A percentile compares a stretch with the other conserved stretches of the same genome.
Conservation (phyloP, 2,113 vertebrate genomes). For the Procavia capensis region DNA sequence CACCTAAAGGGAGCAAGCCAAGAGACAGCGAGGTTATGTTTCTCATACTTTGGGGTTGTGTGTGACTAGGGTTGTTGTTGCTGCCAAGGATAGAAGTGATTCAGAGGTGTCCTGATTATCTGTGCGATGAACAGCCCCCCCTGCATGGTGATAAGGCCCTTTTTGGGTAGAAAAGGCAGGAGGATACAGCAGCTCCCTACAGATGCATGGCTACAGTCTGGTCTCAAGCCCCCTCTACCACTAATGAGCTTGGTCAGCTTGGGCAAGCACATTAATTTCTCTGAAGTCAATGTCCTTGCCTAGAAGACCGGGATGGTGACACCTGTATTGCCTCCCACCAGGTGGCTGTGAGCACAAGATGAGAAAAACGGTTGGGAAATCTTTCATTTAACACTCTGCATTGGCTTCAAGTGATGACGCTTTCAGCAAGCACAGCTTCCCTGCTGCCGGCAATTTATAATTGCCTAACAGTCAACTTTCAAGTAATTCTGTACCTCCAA, state of each 20-base stretch:
- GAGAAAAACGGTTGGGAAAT: not conserved
- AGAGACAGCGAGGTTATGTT: slow-evolving; percentile 48
- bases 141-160: not conserved
- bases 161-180: not conserved
- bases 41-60: slow-evolving; percentile 4
- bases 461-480: not conserved
- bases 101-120: slow-evolving; percentile 26
- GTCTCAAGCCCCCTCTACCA: not conserved
- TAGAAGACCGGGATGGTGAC: not conserved
- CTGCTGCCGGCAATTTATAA: not conserved
- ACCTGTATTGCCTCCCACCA: not conserved
- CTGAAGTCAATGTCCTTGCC: not conserved
- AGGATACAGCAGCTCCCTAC: not conserved
- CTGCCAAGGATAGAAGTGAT: slow-evolving; percentile 30
- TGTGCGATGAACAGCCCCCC: not conserved
- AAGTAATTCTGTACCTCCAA: slow-evolving; percentile 12
- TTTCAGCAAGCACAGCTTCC: not conserved
- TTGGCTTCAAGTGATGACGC: not conserved
- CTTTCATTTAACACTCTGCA: not conserved
- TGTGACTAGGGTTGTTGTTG: not conserved
- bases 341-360: not conserved
- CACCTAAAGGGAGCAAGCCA: not conserved
- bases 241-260: not conserved
- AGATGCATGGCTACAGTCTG: not conserved
- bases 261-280: not conserved